A percentile compares a stretch with the other conserved stretches of the same genome.
Evolutionary conservation across 2,797 vertebrate species (phyloP).

Genomic region (Falco concolor): DNA sequence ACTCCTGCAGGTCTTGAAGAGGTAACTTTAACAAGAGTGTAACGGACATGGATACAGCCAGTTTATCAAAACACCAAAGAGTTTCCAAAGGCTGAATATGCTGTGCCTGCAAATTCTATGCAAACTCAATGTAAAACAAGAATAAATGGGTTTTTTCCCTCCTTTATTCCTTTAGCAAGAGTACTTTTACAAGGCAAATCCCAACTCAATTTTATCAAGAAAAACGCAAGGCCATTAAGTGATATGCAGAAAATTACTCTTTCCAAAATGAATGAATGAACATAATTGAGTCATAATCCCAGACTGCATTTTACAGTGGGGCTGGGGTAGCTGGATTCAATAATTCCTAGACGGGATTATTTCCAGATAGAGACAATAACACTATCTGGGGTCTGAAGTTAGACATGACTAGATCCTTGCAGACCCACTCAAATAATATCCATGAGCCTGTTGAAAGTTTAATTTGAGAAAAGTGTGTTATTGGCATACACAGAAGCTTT

Average conservation of each 20-base stretch:
- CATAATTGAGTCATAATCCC: not conserved
- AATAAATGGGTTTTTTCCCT: not conserved
- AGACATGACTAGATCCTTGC: not conserved
- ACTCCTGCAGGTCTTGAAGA: not conserved
- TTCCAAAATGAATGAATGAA: not conserved
- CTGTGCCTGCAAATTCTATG: not conserved
- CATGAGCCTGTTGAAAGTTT: conserved; percentile 53
- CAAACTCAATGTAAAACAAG: not conserved
- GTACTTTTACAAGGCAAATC: conserved; percentile 20
- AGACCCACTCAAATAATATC: not conserved
- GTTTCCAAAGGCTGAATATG: not conserved
- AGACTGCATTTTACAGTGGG: not conserved
- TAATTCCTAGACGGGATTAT: not conserved
- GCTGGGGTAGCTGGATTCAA: not conserved
- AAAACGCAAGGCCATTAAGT: not conserved
- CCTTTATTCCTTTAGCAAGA: not conserved
- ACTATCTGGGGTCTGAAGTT: not conserved
- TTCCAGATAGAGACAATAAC: not conserved
- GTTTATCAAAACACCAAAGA: not conserved
- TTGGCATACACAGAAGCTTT: conserved; percentile 16
- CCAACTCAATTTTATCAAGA: not conserved
- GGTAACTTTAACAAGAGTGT: not conserved
- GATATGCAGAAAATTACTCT: not conserved
- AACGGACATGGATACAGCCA: not conserved
- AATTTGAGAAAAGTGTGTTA: conserved; percentile 54